Base-by-base conservation (phyloP, 2,888 invertebrate genomes). In the Orthosia incerta region DNA sequence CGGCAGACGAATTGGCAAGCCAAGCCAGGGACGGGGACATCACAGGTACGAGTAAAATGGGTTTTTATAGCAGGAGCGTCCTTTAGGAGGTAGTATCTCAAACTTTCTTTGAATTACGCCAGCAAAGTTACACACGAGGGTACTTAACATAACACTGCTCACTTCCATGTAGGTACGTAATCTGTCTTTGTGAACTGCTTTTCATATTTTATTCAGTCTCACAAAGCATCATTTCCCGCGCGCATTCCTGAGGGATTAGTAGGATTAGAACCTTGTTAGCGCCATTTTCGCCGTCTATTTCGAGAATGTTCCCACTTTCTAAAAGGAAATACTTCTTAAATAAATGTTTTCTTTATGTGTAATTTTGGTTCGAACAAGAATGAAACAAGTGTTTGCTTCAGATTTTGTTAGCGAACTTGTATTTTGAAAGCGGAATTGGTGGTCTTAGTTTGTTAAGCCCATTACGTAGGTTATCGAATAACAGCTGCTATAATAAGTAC, bases 261-360 rank as follows among this genome's bases (percentile, higher is more conserved):
- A 23, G 72, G 80, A 72, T 82, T 83, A 80, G 72, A 76, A 61
- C 66, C 80, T 83, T 80, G 80, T 83, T 82, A 80, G 56, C 63
- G 66, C 80, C 67, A 80, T 81, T 81, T 66, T 65, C 80, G 23
- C 68, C 71, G 57, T 67, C 63, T 72, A 66, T 80, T 70, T 55
- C 60, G 75, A 69, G 60, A 61, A 51, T 70, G 62, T 65, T 62
- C 20, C 46, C 63, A 63, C 69, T 67, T 74, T 79, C 79, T 48
- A 57, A 64, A 74, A 65, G 64, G 63, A 57, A 82, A 72, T 77
- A 63, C 64, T 73, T 82, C 68, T 59, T 59, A 82, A 59, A 78
- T 66, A 66, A 82, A 79, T 74, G 56, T 79, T 79, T 80, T 75
- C 67, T 79, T 81, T 68, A 69, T 79, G 65, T 79, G 56, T 80